Evolutionary conservation across 2,888 invertebrate species (phyloP), one percentile per base, ranked within the genome.

Genomic region (Myopa tessellatipennis): DNA sequence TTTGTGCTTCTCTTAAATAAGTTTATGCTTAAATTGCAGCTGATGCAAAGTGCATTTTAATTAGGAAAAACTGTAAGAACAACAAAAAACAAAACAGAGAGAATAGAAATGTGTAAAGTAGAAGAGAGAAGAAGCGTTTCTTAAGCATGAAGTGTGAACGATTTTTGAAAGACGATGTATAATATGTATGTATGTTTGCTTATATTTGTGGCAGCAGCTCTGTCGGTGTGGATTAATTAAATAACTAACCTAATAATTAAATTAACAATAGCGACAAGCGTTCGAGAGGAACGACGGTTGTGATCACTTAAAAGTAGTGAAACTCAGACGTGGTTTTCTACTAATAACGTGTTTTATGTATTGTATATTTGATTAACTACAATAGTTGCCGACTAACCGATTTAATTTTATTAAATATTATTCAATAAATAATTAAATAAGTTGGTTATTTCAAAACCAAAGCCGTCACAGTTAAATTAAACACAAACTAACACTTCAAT

Each of bases 11-110:
- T 50, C 58, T 65, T 74, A 72, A 75, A 18, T 71, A 70, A 68
- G 70, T n/a, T 76, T 70, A 71, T 77, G 77, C 75, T 74, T 76
- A 55, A 26, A 26, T 77, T 78, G 70, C 61, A 79, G 71, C 55
- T 63, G 67, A 79, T 80, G 80, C 79, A 74, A 78, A 76, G 52
- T 77, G 63, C 78, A 68, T 67, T 69, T 38, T 74, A 50, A 14
- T 72, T 40, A 38, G 16, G 36, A 67, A 52, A 52, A 77, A 68
- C 16, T 18, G 45, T 3, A 45, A 45, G 16, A 63, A 61, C 4
- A 61, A 36, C 16, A 40, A 55, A 40, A n/a, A 58, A 68, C 38
- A 26, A 26, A 26, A 26, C 26, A 26, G 26, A 26, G 26, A 26
- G 26, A 26, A 26, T 1, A 26, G 26, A 69, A 61, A 60, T 60